Evolutionary conservation across 2,797 vertebrate genomes (phyloP), one percentile per base, ranked within the genome.

Genomic region (Triplophysa bombifrons): DNA sequence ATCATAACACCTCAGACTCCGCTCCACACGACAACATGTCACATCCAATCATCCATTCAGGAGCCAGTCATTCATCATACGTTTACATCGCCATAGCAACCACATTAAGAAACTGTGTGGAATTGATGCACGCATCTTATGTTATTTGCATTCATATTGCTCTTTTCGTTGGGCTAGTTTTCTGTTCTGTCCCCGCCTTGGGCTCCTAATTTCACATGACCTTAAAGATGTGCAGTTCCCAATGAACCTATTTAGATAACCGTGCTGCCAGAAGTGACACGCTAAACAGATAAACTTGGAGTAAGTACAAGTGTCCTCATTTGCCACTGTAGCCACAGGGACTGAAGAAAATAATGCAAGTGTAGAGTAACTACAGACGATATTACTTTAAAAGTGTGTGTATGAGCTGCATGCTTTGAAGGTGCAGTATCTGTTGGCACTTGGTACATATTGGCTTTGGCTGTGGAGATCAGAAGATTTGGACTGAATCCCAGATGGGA

Each of bases 71-170:
- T 60, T 72, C 58, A 74, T 4, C 46, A n/a, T 50, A 65, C 19
- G 51, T 44, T 1, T 41, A 17, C 51, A 63, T 81, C 67, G 55
- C 66, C 67, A 79, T 83, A 73, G 75, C 76, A 78, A 85, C 81
- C 70, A 41, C 41, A 60, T 51, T 74, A 38, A 38, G 34, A 8
- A 38, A 38, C 34, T 38, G 34, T 38, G 34, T 38, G 34, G 34
- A 38, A 38, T 38, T 7, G 34, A 38, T 38, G 6, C 34, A 38
- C 6, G 34, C 34, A 38, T 38, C 6, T 30, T n/a, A 44, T 48
- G 53, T 60, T 34, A 30, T 67, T 72, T 61, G 41, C 14, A 34
- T n/a, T n/a, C 41, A 41, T 50, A 34, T 67, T 58, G 25, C 38
- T 66, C 60, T 46, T 38, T 71, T 22, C n/a, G 2, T 56, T 22